Evolutionary conservation across 2,113 vertebrate genomes (phyloP).

Genomic region (Pelobates fuscus): DNA sequence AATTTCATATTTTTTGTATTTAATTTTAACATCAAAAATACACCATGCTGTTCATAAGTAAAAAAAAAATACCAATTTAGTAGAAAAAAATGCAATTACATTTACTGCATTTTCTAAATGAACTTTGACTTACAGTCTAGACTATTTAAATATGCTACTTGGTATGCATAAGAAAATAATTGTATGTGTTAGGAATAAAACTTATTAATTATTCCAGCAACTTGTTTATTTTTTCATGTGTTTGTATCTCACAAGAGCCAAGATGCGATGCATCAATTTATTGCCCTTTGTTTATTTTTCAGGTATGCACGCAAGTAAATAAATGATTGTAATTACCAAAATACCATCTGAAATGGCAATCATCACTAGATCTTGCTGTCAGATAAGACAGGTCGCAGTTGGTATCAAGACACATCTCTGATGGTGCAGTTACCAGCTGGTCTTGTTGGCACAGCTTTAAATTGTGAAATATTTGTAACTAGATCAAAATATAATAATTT

Average conservation of each 20-base stretch:
- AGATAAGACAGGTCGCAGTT: conserved; percentile 27
- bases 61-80: neutral
- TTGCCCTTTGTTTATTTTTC: neutral
- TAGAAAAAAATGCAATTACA: neutral
- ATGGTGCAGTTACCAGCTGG: conserved; percentile 11
- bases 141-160: neutral
- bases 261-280: neutral
- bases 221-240: neutral
- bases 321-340: neutral
- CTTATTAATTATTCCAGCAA: neutral
- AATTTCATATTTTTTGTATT: neutral
- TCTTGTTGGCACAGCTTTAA: conserved; percentile 18
- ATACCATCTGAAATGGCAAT: conserved; percentile 7
- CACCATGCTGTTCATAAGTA: too few relatives aligned
- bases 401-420: conserved; percentile 5
- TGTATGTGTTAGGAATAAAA: neutral
- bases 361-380: conserved; percentile 10
- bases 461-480: neutral
- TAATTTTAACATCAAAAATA: neutral
- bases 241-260: neutral
- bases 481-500: neutral
- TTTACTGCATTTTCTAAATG: neutral
- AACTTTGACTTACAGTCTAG: neutral
- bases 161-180: neutral
- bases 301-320: neutral